phyloP scores from a whole-genome alignment of 2,113 vertebrate species.

The Platichthys flesus region DNA sequence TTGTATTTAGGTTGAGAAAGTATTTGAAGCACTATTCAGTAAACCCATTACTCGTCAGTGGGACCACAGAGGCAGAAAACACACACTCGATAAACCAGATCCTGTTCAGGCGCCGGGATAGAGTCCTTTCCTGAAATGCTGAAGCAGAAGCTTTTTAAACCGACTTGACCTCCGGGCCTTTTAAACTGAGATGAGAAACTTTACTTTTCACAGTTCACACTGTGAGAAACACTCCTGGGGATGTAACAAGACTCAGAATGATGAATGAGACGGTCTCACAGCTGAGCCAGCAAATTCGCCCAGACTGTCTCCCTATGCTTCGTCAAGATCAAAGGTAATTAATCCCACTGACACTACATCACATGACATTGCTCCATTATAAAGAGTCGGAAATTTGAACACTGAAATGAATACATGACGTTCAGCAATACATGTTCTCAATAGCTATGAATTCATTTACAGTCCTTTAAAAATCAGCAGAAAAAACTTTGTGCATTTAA shows the following conservation, averaged over 20 bases:
- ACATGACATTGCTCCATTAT: background rate
- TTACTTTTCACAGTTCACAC: conserved; percentile 22
- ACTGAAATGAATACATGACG: background rate
- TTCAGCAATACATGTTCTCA: background rate
- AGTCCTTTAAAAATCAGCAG: background rate
- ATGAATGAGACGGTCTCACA: conserved; percentile 14
- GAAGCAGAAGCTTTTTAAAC: conserved; percentile 23
- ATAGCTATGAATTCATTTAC: background rate
- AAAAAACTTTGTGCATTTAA: background rate
- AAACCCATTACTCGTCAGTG: too few species aligned
- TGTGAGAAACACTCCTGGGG: background rate
- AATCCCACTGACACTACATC: background rate
- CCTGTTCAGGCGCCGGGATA: conserved; percentile 27
- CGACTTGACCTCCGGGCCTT: conserved; percentile 2
- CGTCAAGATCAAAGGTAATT: background rate
- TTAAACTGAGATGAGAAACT: conserved; percentile 16
- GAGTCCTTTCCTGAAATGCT: conserved; percentile 26
- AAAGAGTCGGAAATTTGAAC: background rate
- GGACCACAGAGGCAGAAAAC: too few species aligned
- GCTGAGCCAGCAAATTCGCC: background rate
- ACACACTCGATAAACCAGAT: background rate
- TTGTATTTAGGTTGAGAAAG: too few species aligned
- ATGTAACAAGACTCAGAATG: conserved; percentile 7
- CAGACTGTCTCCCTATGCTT: background rate
- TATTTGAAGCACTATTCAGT: too few species aligned